phyloP scores from a whole-genome alignment of 2,888 invertebrate genomes.

The Molorchus minor region DNA sequence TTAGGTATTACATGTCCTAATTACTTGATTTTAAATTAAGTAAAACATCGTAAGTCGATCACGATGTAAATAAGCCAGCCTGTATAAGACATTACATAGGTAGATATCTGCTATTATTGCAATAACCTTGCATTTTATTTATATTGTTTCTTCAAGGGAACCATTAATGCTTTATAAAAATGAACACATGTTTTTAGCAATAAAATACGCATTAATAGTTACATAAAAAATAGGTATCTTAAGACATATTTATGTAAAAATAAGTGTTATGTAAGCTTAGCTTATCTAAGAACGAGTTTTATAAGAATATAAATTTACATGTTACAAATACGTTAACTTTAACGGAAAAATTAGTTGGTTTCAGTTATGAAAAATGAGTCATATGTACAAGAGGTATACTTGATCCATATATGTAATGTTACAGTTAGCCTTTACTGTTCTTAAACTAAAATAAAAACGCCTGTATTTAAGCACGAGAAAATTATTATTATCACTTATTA shows the following conservation, averaged over 20 bases:
- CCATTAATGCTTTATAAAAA: conserved; percentile 4
- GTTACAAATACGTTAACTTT: background rate
- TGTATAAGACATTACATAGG: too few species aligned
- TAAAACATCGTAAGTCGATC: too few species aligned
- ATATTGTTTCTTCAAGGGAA: conserved; percentile 20
- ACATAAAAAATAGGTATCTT: background rate
- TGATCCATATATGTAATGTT: background rate
- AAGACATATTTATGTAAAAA: background rate
- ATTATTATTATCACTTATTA: background rate
- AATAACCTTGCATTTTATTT: conserved; percentile 24
- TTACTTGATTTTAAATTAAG: too few species aligned
- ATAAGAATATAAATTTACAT: background rate
- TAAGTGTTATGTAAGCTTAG: background rate
- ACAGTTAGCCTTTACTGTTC: background rate
- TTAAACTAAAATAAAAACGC: background rate
- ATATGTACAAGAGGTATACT: background rate
- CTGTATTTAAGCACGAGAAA: background rate
- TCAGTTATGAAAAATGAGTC: conserved; percentile 16
- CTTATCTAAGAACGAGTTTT: conserved; percentile 4
- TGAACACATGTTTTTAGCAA: conserved; percentile 8
- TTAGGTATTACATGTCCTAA: too few species aligned
- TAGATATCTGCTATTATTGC: conserved; percentile 20
- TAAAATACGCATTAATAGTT: background rate
- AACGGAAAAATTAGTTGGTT: conserved; percentile 14
- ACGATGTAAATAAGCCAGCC: too few species aligned